Base-by-base conservation (phyloP, 2,113 vertebrate species). In the Dendropsophus ebraccatus region DNA sequence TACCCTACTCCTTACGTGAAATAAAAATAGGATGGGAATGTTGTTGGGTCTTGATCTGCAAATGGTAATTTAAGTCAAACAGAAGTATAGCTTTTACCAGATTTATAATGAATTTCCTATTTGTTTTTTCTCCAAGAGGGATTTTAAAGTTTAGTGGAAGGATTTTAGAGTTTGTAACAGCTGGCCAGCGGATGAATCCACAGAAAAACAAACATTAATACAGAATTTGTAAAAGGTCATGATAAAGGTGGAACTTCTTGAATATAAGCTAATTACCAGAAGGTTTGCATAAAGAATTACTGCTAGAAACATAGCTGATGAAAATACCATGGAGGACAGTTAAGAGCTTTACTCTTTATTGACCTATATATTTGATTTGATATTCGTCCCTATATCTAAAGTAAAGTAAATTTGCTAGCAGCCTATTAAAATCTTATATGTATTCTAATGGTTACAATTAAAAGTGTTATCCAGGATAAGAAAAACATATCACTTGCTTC, bases 161-260 rank as follows among this genome's bases (percentile, higher is more conserved):
- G 35, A 35, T 72, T 41, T 70, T 72, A 12, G 7, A 12, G 4
- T 10, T 41, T 45, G 21, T 21, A 41, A 72, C 21, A 72, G 37
- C 32, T 72, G 69, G 37, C 4, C 19, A 30, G 21, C 23, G 19
- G 35, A 72, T 21, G 2, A 72, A 45, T 72, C 19, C 35, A n/a
- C 19, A 5, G 45, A 19, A 41, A 67, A 67, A 74, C 45, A 74
- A 23, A 50, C 35, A 41, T 45, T 72, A 41, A 21, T 28, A 28
- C 30, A 50, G 23, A 76, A 49, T 52, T 52, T 52, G 45, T 8
- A 50, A 76, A 76, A 76, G 45, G 73, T 76, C 73, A 50, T 28
- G 13, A 50, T 28, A 6, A 76, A 76, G 47, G 45, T 50, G 14
- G 73, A 50, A 76, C 7, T 50, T 76, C 45, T 76, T 50, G 25